Conservation (phyloP, 2,888 invertebrate species). For the Bombylius discolor region DNA sequence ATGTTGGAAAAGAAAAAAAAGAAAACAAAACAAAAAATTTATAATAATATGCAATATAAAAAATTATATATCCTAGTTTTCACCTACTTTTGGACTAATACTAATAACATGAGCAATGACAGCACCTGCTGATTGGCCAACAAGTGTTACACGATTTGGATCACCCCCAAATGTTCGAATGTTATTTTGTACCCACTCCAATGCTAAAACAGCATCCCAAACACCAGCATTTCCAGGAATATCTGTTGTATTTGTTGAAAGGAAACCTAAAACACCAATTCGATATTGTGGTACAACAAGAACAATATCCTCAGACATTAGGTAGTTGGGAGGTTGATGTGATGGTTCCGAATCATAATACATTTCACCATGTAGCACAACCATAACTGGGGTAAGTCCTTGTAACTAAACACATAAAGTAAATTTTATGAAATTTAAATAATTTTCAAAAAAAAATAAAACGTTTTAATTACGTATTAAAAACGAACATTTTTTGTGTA, state of each 20-base stretch:
- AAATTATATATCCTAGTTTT: neutral
- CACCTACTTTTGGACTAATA: conserved; percentile 25
- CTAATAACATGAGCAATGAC: conserved; percentile 30
- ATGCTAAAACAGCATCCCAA: conserved; percentile 32
- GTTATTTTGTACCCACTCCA: conserved; percentile 35
- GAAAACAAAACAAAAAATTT: too few species aligned
- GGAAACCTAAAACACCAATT: conserved; percentile 33
- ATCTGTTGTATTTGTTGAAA: conserved; percentile 32
- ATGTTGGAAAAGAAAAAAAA: too few species aligned
- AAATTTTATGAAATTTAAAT: neutral
- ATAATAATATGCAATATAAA: conserved; percentile 19
- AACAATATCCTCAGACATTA: conserved; percentile 35
- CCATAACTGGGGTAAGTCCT: conserved; percentile 32
- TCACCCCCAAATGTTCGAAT: conserved; percentile 36
- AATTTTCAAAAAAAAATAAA: neutral
- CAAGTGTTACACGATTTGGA: conserved; percentile 30
- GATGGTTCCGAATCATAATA: conserved; percentile 32
- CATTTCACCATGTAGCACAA: conserved; percentile 37
- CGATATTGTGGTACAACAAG: conserved; percentile 32
- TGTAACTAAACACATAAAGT: neutral
- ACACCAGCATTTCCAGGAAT: conserved; percentile 38
- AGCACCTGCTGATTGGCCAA: conserved; percentile 37
- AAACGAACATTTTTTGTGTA: conserved; percentile 30
- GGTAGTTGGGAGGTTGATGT: conserved; percentile 31
- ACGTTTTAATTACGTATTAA: neutral